Conservation (phyloP, 2,797 vertebrate species). For the Margarornis squamiger region DNA sequence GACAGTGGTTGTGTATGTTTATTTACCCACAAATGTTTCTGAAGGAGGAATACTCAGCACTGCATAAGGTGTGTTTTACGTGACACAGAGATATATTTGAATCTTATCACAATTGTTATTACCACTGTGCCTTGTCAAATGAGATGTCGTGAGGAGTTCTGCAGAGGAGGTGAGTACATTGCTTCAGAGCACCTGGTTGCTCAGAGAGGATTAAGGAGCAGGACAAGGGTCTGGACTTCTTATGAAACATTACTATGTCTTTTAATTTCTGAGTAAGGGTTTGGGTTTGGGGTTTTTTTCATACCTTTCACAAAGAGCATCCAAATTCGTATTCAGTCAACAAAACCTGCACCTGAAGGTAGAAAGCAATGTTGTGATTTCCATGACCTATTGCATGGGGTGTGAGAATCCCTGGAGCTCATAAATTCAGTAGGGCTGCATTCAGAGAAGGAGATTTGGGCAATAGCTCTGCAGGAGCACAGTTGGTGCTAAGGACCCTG, state of each 20-base stretch:
- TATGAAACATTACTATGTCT: background rate
- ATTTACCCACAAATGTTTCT: background rate
- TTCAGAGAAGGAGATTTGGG: background rate
- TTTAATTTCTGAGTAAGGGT: background rate
- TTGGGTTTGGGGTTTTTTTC: background rate
- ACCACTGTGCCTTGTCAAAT: background rate
- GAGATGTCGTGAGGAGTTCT: background rate
- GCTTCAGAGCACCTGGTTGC: background rate
- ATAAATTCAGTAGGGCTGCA: background rate
- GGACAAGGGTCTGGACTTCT: background rate
- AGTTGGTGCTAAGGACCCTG: background rate
- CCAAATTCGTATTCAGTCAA: background rate
- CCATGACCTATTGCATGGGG: accelerated
- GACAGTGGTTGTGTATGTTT: background rate
- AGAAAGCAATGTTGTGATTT: background rate
- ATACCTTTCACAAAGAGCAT: background rate
- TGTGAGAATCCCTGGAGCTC: background rate
- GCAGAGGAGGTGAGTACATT: background rate
- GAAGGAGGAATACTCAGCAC: background rate
- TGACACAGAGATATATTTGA: background rate
- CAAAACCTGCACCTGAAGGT: background rate
- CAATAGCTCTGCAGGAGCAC: background rate
- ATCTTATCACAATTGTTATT: background rate
- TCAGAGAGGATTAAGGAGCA: background rate
- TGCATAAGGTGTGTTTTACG: background rate